Evolutionary conservation across 2,113 vertebrate genomes (phyloP).

Genomic region (Pseudopodoces humilis): DNA sequence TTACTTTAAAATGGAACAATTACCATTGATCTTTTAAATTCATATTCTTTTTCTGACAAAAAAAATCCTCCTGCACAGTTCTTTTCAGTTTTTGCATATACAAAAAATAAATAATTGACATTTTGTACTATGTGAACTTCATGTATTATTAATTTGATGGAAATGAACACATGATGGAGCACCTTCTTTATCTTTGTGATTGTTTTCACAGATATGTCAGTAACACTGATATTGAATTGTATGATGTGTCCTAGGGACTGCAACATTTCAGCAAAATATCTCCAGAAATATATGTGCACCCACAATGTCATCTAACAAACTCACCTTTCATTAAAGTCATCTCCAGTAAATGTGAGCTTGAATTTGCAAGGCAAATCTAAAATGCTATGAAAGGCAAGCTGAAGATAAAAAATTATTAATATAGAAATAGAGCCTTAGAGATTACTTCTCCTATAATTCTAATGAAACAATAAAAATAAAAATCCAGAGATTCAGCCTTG

Average conservation of each 20-base stretch:
- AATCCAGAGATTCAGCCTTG: slow-evolving; percentile 1
- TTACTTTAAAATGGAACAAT: background rate
- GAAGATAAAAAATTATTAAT: slow-evolving; percentile 21
- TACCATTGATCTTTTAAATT: background rate
- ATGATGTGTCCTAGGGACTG: slow-evolving; percentile 51
- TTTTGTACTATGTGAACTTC: slow-evolving; percentile 66
- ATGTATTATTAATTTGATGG: slow-evolving; percentile 72
- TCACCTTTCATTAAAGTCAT: slow-evolving; percentile 54
- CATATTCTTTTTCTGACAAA: background rate
- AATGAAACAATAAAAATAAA: slow-evolving; percentile 54
- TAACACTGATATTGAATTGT: slow-evolving; percentile 47
- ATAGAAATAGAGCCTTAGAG: background rate
- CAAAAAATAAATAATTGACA: slow-evolving; percentile 69
- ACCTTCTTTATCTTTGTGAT: slow-evolving; percentile 66
- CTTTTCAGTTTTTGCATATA: slow-evolving; percentile 18
- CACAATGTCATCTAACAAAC: slow-evolving; percentile 40
- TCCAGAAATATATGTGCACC: slow-evolving; percentile 32
- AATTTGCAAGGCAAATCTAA: slow-evolving; percentile 60
- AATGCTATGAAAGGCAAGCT: background rate
- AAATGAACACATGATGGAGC: slow-evolving; percentile 69
- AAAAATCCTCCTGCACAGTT: background rate
- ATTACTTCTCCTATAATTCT: slow-evolving; percentile 23
- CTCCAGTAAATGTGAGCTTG: slow-evolving; percentile 19
- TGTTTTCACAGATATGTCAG: slow-evolving; percentile 62
- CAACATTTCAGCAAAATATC: slow-evolving; percentile 54